phyloP scores from a whole-genome alignment of 1,140 invertebrate species.

The Pectinophora gossypiella region DNA sequence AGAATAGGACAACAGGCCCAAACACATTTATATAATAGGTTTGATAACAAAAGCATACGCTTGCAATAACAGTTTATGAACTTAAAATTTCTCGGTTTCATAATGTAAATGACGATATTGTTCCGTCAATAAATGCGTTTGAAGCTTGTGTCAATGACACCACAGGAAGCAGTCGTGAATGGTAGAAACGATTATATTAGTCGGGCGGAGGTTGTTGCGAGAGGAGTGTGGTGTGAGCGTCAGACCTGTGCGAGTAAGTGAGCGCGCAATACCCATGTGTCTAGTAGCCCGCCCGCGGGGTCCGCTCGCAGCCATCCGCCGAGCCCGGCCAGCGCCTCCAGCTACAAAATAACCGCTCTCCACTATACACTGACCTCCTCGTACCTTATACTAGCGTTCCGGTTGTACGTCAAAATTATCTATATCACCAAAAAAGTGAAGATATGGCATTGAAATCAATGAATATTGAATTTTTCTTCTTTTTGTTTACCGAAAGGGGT shows the following conservation, averaged over 20 bases:
- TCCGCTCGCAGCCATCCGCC: conserved; percentile 66
- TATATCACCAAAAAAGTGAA: too few species aligned
- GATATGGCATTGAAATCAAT: too few species aligned
- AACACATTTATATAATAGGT: too few species aligned
- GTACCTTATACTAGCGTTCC: neutral
- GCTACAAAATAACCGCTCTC: conserved; percentile 56
- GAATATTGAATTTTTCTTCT: too few species aligned
- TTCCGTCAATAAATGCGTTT: neutral
- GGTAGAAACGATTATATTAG: conserved; percentile 12
- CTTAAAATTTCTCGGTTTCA: too few species aligned
- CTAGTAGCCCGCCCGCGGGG: conserved; percentile 62
- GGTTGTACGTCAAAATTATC: neutral
- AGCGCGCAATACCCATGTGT: conserved; percentile 76
- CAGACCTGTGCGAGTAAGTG: conserved; percentile 72
- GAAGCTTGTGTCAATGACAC: neutral
- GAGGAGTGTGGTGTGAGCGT: conserved; percentile 37
- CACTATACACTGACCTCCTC: conserved; percentile 11
- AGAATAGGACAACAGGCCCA: too few species aligned
- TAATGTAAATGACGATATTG: too few species aligned
- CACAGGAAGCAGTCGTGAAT: conserved; percentile 25
- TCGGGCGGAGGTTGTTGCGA: conserved; percentile 17
- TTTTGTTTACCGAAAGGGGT: too few species aligned
- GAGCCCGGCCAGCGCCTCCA: conserved; percentile 69
- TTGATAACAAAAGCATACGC: too few species aligned
- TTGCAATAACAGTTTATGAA: too few species aligned